Evolutionary conservation across 2,113 vertebrate species (phyloP).

Genomic region (Seriola aureovittata): DNA sequence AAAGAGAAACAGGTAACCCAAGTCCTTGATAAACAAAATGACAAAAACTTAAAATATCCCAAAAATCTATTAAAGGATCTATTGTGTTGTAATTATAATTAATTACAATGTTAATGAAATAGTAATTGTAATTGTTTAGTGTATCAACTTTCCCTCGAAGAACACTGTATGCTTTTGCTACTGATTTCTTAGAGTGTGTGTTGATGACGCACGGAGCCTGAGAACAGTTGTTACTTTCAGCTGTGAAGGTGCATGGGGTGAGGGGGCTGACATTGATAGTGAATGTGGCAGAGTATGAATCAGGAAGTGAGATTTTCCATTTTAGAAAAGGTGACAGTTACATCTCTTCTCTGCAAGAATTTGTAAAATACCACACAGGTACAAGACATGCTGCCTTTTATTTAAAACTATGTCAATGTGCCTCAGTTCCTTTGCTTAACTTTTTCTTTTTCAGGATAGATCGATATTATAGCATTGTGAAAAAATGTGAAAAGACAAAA

Average conservation of each 20-base stretch:
- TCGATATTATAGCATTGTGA: background rate
- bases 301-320: conserved; percentile 49
- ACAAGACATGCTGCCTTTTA: background rate
- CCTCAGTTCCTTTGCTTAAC: background rate
- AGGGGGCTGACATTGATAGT: background rate
- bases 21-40: background rate
- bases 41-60: background rate
- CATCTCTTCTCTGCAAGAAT: background rate
- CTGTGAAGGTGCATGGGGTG: background rate
- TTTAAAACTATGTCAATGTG: background rate
- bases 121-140: background rate
- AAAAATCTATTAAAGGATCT: background rate
- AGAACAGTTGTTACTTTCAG: background rate
- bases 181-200: background rate
- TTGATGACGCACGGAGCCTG: conserved; percentile 15
- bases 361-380: background rate
- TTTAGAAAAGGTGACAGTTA: conserved; percentile 14
- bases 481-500: conserved; percentile 19
- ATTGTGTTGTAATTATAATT: background rate
- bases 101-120: background rate
- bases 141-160: background rate
- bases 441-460: background rate
- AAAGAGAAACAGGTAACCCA: background rate
- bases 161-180: background rate
- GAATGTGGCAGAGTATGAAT: background rate